Evolutionary conservation across 2,888 invertebrate species (phyloP), one percentile per base, ranked within the genome.

Genomic region (Creontiades dilutus): DNA sequence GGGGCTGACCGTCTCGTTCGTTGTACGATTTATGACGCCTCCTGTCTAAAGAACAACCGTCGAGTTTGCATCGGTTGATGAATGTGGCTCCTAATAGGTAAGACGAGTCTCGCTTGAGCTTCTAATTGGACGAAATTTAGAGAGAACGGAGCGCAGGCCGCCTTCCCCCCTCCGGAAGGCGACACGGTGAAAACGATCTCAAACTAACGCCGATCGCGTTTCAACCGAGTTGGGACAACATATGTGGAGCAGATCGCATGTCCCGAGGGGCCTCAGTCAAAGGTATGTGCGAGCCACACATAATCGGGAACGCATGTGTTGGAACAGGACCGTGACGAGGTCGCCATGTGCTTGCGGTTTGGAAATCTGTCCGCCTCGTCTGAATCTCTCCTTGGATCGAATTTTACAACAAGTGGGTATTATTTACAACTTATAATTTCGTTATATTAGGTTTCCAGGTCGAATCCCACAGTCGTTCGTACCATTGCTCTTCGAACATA

Each of bases 241-340:
- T 68, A 68, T 68, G 68, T 68, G 68, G 68, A 68, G 68, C 68
- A 68, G 68, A 68, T 68, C 68, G 68, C 68, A 68, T 68, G 68
- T 68, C 68, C 23, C 68, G 0, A 19, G 68, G 68, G 27, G 5
- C 23, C 68, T 11, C 23, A 68, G 23, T 7, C 57, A 16, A 57
- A 68, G 68, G 68, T 68, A 19, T 27, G 52, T 37, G 57, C 57
- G 23, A 68, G 27, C 23, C 68, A 19, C 68, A 12, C 19, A 23
- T 68, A 68, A 68, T 68, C 23, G 23, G 23, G 68, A 23, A 23
- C 68, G 19, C 68, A 68, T 68, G 68, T 68, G 68, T 68, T 19
- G 68, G 68, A 68, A 68, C n/a, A 57, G 68, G 27, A 68, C 68
- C 68, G 68, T 68, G 68, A 68, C 68, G 68, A 61, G 23, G 19